Base-by-base conservation (phyloP, 2,888 invertebrate species). In the Ormyrus rosae region DNA sequence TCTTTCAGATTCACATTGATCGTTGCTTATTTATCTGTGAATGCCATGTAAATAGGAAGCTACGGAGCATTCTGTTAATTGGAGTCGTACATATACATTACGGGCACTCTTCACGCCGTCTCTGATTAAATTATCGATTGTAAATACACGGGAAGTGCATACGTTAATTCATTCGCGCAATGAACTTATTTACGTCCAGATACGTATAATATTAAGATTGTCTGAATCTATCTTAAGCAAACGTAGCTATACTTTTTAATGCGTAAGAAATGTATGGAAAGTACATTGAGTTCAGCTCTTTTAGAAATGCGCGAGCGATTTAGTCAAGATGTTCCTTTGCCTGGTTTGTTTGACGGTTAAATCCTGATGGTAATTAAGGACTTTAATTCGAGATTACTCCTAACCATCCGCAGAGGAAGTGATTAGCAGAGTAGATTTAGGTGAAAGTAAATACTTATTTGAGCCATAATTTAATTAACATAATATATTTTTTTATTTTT, bases 31-130 rank as follows among this genome's bases (percentile, higher is more conserved):
- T 80, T 80, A 70, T 81, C 74, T 81, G 75, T 82, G 77, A 81
- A 83, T 75, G 79, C 78, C 70, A 78, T 83, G 82, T 83, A 83
- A 82, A 83, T 83, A 83, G 77, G 13, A 68, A 80, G 68, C 72
- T 53, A 56, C 56, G 58, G 81, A 81, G 81, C 78, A 78, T 81
- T 81, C 78, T 67, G 63, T 81, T 79, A 65, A 76, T 81, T 63
- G 65, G 51, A 81, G 50, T 68, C 81, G 71, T 75, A 58, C 50
- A 56, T 55, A 68, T 68, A 70, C 9, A 77, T 76, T 73, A 81
- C 65, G 51, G 53, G n/a, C 11, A 67, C 58, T 71, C 50, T 67
- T 77, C 34, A 78, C 53, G 63, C 55, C 53, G 75, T 72, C 55
- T 76, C 72, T 72, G 64, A 78, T 78, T 81, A 71, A 81, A 75